Base-by-base conservation (phyloP, 2,888 invertebrate species). In the Leptinotarsa rubiginosa region DNA sequence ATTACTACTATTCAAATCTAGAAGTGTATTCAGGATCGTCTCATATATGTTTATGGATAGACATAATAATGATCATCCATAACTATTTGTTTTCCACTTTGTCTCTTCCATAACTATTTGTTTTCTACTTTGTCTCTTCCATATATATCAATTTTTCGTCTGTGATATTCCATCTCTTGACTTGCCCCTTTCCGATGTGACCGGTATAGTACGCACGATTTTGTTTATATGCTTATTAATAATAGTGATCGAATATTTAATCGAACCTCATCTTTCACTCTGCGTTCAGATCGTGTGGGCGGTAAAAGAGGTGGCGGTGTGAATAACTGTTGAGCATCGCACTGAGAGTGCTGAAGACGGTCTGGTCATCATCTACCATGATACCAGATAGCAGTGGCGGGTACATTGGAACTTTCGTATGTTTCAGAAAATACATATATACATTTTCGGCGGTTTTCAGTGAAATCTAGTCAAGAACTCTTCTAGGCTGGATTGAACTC, bases 291-390 rank as follows among this genome's bases (percentile, higher is more conserved):
- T 75, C 76, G 72, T 76, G 81, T 82, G 81, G 82, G 82, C 81
- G 82, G 78, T 76, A 66, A 70, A 50, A 72, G 75, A 79, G 81
- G 80, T 81, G 80, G 80, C 81, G 81, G 79, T 80, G 81, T 81
- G 79, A 81, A 81, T 78, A 80, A 79, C 79, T 72, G 77, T 75
- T 77, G 72, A 77, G 70, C 73, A 76, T 75, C 73, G 75, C 75
- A 67, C 75, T 69, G 76, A 75, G 73, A 75, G 76, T 52, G 49
- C 77, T 73, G 70, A 66, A 65, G 72, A 73, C 64, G 76, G 67
- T 70, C 78, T 72, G 76, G 73, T 31, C n/a, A 50, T 16, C 56
- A 20, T 22, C 56, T 22, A 56, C 56, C 56, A 22, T n/a, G 56
- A 20, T 18, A 13, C n/a, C 50, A 56, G 56, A 20, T 56, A 10